Percentiles rank a stretch among this genome's conserved stretches.
phyloP scores from a whole-genome alignment of 2,888 invertebrate species.

The Tridacna gigas region DNA sequence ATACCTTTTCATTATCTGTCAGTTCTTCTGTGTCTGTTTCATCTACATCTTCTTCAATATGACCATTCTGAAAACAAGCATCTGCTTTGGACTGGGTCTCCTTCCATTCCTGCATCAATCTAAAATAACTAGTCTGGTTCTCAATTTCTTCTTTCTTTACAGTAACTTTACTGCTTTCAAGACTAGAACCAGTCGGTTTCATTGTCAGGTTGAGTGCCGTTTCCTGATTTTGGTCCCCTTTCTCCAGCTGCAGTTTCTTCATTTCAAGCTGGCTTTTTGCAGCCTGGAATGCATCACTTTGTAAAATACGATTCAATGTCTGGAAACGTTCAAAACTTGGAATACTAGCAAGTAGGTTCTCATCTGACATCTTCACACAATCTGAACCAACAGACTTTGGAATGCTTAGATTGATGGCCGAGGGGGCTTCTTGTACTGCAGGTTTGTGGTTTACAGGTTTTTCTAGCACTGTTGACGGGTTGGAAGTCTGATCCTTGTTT shows the following conservation, averaged over 20 bases:
- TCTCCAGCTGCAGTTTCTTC: constrained; percentile 20
- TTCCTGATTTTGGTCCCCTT: constrained; percentile 31
- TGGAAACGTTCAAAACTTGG: constrained; percentile 47
- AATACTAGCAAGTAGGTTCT: constrained; percentile 28
- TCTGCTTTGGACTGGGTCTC: constrained; percentile 40
- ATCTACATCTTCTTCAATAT: constrained; percentile 26
- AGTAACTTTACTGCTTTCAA: neutral
- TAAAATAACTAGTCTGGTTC: constrained; percentile 48
- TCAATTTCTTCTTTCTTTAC: constrained; percentile 1
- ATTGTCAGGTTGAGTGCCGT: constrained; percentile 46
- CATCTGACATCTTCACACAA: neutral
- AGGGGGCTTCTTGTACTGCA: neutral
- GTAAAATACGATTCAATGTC: constrained; percentile 57
- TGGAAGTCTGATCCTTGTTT: neutral
- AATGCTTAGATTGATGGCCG: constrained; percentile 44
- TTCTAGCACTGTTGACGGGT: neutral
- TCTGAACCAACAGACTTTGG: constrained; percentile 29
- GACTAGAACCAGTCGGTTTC: constrained; percentile 27
- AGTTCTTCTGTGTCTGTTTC: constrained; percentile 45
- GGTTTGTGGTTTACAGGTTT: neutral
- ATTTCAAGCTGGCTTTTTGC: constrained; percentile 57
- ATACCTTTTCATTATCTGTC: constrained; percentile 62
- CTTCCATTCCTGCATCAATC: constrained; percentile 58
- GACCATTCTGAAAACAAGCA: constrained; percentile 47
- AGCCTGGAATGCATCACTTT: constrained; percentile 62